Conservation (phyloP, 2,113 vertebrate genomes). For the Rhegmatorhina hoffmannsi region DNA sequence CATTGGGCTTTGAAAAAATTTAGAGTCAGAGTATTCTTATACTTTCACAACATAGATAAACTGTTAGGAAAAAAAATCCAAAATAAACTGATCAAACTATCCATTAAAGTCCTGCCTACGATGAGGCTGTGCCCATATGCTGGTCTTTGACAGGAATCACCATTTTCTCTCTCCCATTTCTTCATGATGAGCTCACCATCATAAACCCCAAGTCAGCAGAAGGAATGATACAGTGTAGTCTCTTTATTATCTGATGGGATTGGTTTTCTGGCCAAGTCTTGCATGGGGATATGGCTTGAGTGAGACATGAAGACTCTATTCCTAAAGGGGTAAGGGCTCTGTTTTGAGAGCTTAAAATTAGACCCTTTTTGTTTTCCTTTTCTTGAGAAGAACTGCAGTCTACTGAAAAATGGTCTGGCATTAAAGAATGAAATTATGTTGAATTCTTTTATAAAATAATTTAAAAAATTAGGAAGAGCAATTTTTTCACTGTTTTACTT, state of each 20-base stretch:
- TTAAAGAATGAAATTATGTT: not conserved
- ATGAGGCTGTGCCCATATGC: not conserved
- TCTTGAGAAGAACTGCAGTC: not conserved
- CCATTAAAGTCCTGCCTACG: not conserved
- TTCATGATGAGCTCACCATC: not conserved
- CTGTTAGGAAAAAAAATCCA: not conserved
- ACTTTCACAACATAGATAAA: not conserved
- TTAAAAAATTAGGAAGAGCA: not conserved
- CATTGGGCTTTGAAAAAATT: not conserved
- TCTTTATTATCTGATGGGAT: not conserved
- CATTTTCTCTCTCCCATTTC: not conserved
- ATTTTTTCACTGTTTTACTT: not conserved
- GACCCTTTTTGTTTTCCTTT: not conserved
- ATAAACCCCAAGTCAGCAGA: not conserved
- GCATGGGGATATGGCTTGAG: fast-evolving
- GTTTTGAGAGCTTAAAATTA: not conserved
- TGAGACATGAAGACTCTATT: not conserved
- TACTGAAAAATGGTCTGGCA: not conserved
- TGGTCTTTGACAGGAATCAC: not conserved
- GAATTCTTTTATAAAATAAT: not conserved
- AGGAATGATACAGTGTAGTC: not conserved
- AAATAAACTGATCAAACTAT: not conserved
- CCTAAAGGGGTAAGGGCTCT: not conserved
- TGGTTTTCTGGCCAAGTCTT: not conserved
- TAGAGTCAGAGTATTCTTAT: not conserved